Evolutionary conservation across 2,888 invertebrate species (phyloP), one percentile per base, ranked within the genome.

Genomic region (Nasonovia ribisnigri): DNA sequence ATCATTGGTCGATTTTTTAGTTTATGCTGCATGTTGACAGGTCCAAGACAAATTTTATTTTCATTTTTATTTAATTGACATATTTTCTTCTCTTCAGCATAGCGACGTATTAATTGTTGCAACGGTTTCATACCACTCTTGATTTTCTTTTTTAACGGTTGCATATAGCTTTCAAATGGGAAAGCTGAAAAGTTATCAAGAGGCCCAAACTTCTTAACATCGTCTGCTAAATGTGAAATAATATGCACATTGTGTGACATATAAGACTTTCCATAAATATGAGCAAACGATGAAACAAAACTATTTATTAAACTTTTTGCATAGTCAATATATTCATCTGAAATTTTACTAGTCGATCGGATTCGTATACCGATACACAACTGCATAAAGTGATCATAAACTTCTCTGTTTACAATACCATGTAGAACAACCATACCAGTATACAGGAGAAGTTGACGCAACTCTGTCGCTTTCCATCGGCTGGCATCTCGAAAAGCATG

Each of bases 141-240:
- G 26, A 29, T 29, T 87, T 46, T 46, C 1, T 94, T 94, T 94
- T 95, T 95, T 20, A 95, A 60, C 10, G 87, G 93, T 51, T 95
- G 94, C 95, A 95, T 94, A 51, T 93, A 95, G 90, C 94, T 95
- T 94, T 95, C 95, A 93, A 95, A 95, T 42, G 51, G 90, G 91
- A 95, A 95, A 13, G 95, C 94, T 26, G 46, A 46, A 24, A 87
- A 43, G 26, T 48, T 43, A 36, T 46, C 36, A 29, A 87, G 26
- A 46, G 87, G 16, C 3, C 87, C 87, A 87, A 46, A 87, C 36
- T 36, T 42, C 36, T 77, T 77, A 20, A 20, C 36, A 36, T 87
- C 87, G 3, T 48, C 46, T 26, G 86, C 46, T 26, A 87, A 46
- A 48, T 87, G 46, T 46, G 43, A 46, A 26, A 87, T 46, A 46